Conservation (phyloP, 2,113 vertebrate species). For the cattle (Bos taurus) region DNA sequence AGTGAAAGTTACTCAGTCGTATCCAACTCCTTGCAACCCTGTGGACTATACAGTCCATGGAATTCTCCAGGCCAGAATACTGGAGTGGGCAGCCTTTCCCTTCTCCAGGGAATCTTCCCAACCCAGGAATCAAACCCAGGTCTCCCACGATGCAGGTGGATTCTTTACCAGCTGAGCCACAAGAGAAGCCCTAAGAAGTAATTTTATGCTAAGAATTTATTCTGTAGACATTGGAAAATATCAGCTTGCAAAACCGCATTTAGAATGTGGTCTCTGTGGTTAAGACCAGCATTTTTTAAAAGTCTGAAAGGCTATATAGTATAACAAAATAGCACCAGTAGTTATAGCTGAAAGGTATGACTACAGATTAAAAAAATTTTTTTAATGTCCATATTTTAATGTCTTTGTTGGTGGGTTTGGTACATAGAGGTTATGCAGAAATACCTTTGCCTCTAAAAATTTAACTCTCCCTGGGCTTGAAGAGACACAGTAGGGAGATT, state of each 20-base stretch:
- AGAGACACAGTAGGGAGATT: not conserved
- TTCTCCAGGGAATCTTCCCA: not conserved
- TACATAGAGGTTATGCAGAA: not conserved
- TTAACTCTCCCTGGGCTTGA: not conserved
- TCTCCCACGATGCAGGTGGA: not conserved
- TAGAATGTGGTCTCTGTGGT: not conserved
- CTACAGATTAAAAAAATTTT: not conserved
- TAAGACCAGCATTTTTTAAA: not conserved
- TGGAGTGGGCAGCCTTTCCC: not conserved
- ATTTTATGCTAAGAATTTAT: not conserved
- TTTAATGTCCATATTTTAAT: not conserved
- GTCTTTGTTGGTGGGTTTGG: not conserved
- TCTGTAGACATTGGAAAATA: not conserved
- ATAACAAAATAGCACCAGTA: not conserved
- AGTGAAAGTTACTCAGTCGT: not conserved
- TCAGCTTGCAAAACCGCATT: not conserved
- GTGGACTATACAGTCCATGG: not conserved
- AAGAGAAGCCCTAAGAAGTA: not conserved
- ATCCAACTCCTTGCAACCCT: not conserved
- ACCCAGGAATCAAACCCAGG: not conserved
- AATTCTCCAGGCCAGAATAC: not conserved
- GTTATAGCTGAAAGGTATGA: not conserved
- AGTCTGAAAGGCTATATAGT: not conserved
- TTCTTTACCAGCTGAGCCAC: not conserved
- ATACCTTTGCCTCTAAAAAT: not conserved